Percentiles rank a stretch among this genome's conserved stretches.
phyloP scores from a whole-genome alignment of 1,140 invertebrate species.

The Danaus plexippus region DNA sequence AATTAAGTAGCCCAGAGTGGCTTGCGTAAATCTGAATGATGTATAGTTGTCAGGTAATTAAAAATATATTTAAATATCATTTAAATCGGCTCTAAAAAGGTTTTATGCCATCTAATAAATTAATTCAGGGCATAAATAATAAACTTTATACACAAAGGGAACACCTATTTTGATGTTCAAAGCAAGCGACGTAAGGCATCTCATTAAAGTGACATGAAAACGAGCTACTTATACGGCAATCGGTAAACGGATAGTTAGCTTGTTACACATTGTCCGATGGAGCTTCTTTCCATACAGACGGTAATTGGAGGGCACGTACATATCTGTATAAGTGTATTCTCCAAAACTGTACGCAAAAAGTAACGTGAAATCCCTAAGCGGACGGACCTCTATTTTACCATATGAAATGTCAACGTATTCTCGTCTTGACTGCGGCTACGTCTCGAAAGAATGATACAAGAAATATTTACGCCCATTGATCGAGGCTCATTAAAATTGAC shows the following conservation, averaged over 20 bases:
- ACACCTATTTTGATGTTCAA: conserved; percentile 17
- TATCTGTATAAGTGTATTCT: conserved; percentile 49
- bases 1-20: no score
- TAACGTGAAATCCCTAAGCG: conserved; percentile 32
- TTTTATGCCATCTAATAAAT: no score
- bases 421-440: conserved; percentile 20
- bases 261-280: conserved; percentile 48
- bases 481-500: conserved; percentile 60
- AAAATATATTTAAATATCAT: no score
- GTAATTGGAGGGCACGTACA: conserved; percentile 44
- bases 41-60: no score
- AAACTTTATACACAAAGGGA: neutral
- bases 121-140: no score
- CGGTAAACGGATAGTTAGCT: conserved; percentile 26
- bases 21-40: no score
- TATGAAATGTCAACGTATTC: conserved; percentile 55
- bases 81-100: no score
- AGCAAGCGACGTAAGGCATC: conserved; percentile 21
- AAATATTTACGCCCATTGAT: conserved; percentile 69
- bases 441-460: conserved; percentile 62
- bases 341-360: conserved; percentile 55
- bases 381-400: conserved; percentile 30
- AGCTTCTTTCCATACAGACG: conserved; percentile 31
- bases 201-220: conserved; percentile 52
- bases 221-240: conserved; percentile 43